Base-by-base conservation (phyloP, 2,113 vertebrate genomes). In the Scolopax mira region DNA sequence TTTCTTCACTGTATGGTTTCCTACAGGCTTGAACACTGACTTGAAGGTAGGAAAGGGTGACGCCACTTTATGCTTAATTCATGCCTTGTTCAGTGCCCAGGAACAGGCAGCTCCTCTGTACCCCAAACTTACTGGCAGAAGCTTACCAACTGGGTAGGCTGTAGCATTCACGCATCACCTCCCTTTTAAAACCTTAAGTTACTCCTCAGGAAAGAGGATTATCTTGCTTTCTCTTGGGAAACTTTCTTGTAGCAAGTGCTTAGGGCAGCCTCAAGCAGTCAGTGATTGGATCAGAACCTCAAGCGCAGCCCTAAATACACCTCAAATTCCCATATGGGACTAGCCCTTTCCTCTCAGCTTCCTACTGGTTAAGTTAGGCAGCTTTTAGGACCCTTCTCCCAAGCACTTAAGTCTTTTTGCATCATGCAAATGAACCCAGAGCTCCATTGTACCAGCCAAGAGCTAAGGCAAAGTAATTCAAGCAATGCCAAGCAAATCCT, bases 331-430 rank as follows among this genome's bases (percentile, higher is more conserved):
- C 80, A 37, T 13, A 3, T 13, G 49, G 17, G 18, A 81, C 75
- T 61, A 87, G 49, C 27, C 64, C 61, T 87, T 85, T 87, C 83
- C 62, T 81, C 79, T 89, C 57, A 82, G 79, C 44, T 78, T 89
- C 73, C 55, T 27, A 55, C 37, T 37, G 66, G 84, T 55, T 89
- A 85, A 71, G 27, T 52, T 25, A 79, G 49, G 57, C 35, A 92
- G 91, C 93, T 94, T 94, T 95, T 85, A 93, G 85, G 62, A 81
- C 24, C 35, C 65, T 83, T 89, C 69, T 90, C 55, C 12, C 65
- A 86, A 78, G 95, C 87, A 92, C 91, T 96, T 92, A 94, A 75
- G 81, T 75, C 73, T 84, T 92, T 81, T 65, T 51, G 37, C 55
- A 48, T 30, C 58, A 71, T 33, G 37, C 51, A 95, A 88, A 93